phyloP scores from a whole-genome alignment of 2,888 invertebrate species.

The Eubasilissa splendida region DNA sequence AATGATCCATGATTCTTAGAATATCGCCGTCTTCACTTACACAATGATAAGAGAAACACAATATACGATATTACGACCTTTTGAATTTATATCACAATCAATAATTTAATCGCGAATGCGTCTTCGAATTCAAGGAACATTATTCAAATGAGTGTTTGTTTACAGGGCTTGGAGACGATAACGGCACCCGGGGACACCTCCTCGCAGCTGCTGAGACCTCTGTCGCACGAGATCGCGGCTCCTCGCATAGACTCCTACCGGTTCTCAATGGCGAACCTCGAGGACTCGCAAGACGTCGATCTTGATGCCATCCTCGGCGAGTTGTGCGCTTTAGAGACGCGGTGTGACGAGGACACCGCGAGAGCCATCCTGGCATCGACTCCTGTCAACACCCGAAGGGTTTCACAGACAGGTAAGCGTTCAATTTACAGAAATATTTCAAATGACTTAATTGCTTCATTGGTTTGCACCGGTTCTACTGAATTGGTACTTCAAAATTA shows the following conservation, averaged over 20 bases:
- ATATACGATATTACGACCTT: too few species aligned
- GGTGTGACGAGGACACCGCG: constrained; percentile 74
- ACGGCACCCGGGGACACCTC: constrained; percentile 31
- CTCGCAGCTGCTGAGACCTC: constrained; percentile 71
- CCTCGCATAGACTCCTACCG: constrained; percentile 91
- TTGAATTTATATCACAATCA: too few species aligned
- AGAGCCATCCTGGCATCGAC: constrained; percentile 60
- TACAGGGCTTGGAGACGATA: constrained; percentile 80
- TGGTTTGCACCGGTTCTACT: too few species aligned
- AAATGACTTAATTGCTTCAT: neutral
- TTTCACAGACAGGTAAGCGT: constrained; percentile 42
- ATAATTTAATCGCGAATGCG: too few species aligned
- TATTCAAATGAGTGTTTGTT: constrained; percentile 61
- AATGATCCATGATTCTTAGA: too few species aligned
- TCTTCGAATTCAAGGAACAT: neutral
- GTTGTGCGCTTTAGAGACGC: constrained; percentile 90
- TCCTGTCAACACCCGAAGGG: constrained; percentile 29
- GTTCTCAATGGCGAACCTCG: constrained; percentile 96
- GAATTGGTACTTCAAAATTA: too few species aligned
- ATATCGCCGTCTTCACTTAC: too few species aligned
- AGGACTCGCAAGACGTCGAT: constrained; percentile 97
- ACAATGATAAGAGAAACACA: too few species aligned
- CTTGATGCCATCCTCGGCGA: constrained; percentile 97
- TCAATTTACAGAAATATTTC: neutral
- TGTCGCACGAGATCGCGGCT: constrained; percentile 81